Evolutionary conservation across 2,113 vertebrate species (phyloP).

Genomic region (Notiomystis cincta): DNA sequence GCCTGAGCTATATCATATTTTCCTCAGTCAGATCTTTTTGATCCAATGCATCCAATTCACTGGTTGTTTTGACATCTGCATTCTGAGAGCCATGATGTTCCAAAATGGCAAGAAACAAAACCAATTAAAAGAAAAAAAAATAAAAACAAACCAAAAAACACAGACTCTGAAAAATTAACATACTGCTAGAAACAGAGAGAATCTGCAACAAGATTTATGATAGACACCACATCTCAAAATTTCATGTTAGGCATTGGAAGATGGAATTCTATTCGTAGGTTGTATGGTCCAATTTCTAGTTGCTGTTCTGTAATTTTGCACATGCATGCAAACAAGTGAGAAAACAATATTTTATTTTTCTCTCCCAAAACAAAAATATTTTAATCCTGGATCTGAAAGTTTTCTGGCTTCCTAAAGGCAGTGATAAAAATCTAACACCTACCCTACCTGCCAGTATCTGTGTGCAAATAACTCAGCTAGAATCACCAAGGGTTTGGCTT

Average conservation of each 20-base stretch:
- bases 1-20: neutral
- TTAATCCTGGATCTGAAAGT: conserved; percentile 22
- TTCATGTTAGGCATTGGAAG: neutral
- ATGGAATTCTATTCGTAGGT: neutral
- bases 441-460: conserved; percentile 18
- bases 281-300: neutral
- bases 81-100: neutral
- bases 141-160: too few relatives aligned
- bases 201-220: neutral
- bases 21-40: neutral
- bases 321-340: neutral
- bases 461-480: neutral
- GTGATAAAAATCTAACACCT: neutral
- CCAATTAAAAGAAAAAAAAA: neutral
- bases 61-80: neutral
- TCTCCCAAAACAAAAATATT: neutral
- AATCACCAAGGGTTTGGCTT: conserved; percentile 9
- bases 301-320: neutral
- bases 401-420: neutral
- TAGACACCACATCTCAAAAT: neutral
- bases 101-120: neutral
- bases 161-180: neutral
- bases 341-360: neutral
- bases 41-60: neutral
- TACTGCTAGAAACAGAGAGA: neutral